Percentiles rank a stretch among this genome's conserved stretches.
Conservation (phyloP, 2,797 vertebrate genomes). For the Sebastiscus albofasciatus region DNA sequence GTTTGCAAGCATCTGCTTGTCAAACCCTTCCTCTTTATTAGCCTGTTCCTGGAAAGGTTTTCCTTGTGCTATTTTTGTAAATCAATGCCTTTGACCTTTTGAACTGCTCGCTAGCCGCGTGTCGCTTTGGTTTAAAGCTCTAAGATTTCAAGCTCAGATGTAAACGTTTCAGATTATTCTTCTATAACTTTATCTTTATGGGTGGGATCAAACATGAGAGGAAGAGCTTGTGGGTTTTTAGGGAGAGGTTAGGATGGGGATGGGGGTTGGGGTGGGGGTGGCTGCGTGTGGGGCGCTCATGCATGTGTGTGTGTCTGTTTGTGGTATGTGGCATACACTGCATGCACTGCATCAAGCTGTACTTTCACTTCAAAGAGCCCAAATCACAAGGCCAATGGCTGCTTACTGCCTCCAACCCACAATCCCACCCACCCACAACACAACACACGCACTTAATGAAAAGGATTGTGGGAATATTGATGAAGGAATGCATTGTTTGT, state of each 20-base stretch:
- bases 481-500: constrained; percentile 17
- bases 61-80: constrained; percentile 30
- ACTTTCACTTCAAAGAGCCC: constrained; percentile 49
- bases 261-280: neutral
- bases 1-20: constrained; percentile 46
- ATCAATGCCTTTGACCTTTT: constrained; percentile 23
- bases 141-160: neutral
- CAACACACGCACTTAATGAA: constrained; percentile 23
- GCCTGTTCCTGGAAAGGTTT: constrained; percentile 45
- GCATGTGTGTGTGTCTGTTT: constrained; percentile 39
- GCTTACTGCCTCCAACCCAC: constrained; percentile 19
- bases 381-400: constrained; percentile 44
- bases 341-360: constrained; percentile 34
- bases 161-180: constrained; percentile 1
- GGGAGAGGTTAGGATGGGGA: neutral
- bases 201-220: constrained; percentile 32
- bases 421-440: constrained; percentile 27
- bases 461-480: constrained; percentile 32
- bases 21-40: constrained; percentile 37
- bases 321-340: constrained; percentile 29
- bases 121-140: constrained; percentile 1
- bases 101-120: neutral
- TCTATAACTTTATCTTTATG: neutral
- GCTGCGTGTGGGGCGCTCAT: neutral
- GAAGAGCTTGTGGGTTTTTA: constrained; percentile 12